These are phyloP conservation scores for Dendrolimus pini DNA, from an alignment of 2,888 invertebrate genomes.

Conservation along the genomic window DNA sequence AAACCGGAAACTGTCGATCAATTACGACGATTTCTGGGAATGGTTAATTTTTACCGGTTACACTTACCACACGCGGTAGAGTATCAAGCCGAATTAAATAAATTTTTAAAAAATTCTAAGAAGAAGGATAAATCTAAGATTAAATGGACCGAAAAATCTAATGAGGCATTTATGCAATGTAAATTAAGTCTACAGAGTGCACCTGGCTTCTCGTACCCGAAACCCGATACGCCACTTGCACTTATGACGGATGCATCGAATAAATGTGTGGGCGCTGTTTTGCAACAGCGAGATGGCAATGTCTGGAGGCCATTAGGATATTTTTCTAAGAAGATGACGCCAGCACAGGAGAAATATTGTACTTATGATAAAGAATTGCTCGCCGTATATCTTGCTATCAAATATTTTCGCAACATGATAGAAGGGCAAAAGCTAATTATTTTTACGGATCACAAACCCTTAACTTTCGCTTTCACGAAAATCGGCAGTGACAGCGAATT, in stretches of 20 bases:
- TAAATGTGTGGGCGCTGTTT: too few species aligned
- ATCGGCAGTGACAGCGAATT: background rate
- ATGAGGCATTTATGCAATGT: constrained; percentile 6
- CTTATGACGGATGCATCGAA: too few species aligned
- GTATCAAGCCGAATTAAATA: constrained; percentile 6
- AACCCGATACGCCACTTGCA: background rate
- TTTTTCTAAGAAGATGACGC: constrained; percentile 8
- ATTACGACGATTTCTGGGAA: constrained; percentile 22
- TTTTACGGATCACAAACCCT: constrained; percentile 12
- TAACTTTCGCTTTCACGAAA: constrained; percentile 10
- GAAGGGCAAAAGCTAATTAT: constrained; percentile 6
- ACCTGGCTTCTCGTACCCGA: background rate
- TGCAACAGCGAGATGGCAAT: background rate
- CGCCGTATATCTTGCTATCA: constrained; percentile 2
- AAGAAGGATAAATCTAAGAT: constrained; percentile 7
- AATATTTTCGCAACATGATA: constrained; percentile 7
- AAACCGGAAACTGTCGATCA: constrained; percentile 11
- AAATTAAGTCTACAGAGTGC: constrained; percentile 2
- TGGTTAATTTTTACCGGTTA: constrained; percentile 35
- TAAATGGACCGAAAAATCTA: constrained; percentile 6
- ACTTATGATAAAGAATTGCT: constrained; percentile 1
- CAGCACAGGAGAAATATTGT: too few species aligned
- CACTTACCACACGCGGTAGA: constrained; percentile 23
- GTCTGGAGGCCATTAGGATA: constrained; percentile 6
- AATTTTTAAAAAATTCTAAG: constrained; percentile 7